These are phyloP conservation scores for Raja brachyura DNA, from an alignment of 2,113 vertebrate genomes.

Conservation along the genomic window DNA sequence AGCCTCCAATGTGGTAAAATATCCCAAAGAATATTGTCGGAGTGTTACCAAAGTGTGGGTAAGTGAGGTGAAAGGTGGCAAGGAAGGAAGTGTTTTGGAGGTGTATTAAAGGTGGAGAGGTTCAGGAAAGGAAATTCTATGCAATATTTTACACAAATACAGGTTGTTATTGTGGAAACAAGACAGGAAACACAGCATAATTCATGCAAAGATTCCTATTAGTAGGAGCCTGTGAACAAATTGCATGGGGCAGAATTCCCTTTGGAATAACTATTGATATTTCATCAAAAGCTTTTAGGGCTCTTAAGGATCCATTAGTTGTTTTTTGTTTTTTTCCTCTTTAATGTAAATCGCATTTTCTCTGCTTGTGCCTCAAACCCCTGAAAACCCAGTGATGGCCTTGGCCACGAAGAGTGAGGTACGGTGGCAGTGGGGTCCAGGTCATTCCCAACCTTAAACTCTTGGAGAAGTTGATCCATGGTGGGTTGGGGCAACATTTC, in stretches of 20 bases:
- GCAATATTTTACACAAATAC: background rate
- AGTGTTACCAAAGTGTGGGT: too few relatives aligned
- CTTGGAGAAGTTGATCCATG: too few relatives aligned
- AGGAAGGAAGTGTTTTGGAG: too few relatives aligned
- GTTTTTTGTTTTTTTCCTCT: background rate
- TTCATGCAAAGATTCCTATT: background rate
- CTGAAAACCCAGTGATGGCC: background rate
- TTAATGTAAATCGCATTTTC: background rate
- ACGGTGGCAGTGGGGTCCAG: background rate
- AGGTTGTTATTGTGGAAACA: background rate
- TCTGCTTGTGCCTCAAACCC: background rate
- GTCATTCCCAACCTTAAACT: background rate
- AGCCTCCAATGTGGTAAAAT: too few relatives aligned
- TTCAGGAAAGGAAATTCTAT: too few relatives aligned
- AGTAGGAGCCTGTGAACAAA: background rate
- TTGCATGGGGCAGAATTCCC: background rate
- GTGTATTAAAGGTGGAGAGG: too few relatives aligned
- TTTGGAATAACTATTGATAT: constrained; percentile 16
- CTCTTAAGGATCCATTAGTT: constrained; percentile 28
- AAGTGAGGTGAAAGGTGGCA: too few relatives aligned
- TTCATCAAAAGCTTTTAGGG: constrained; percentile 8
- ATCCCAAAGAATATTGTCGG: too few relatives aligned
- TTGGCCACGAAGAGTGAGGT: background rate
- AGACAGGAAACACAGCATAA: too few relatives aligned
- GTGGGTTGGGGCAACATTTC: background rate